Evolutionary conservation across 2,888 invertebrate species (phyloP).

Genomic region (Pristionchus entomophagus): DNA sequence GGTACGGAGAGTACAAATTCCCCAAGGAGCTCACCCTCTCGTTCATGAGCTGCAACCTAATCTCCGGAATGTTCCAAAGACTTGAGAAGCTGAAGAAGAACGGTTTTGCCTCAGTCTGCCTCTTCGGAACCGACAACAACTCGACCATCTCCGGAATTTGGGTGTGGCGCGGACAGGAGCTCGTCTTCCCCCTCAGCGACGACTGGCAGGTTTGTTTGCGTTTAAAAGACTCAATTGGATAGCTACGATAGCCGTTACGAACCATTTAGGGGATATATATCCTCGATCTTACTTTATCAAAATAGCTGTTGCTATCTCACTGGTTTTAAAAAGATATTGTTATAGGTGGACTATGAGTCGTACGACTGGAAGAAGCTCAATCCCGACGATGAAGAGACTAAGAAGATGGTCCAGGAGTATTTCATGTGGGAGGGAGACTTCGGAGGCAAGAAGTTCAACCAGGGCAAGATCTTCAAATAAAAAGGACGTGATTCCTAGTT

Average conservation of each 20-base stretch:
- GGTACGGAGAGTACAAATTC: slow-evolving; percentile 97
- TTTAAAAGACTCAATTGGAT: too few species aligned
- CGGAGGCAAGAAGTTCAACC: slow-evolving; percentile 92
- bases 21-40: slow-evolving; percentile 90
- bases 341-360: slow-evolving; percentile 90
- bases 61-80: slow-evolving; percentile 97
- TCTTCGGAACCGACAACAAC: slow-evolving; percentile 93
- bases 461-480: slow-evolving; percentile 97
- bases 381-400: slow-evolving; percentile 84
- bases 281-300: too few species aligned
- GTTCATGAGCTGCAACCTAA: slow-evolving; percentile 98
- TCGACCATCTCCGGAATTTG: slow-evolving; percentile 95
- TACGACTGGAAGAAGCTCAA: slow-evolving; percentile 96
- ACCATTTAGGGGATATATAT: too few species aligned
- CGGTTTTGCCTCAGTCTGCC: slow-evolving; percentile 92
- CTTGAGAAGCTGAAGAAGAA: slow-evolving; percentile 98
- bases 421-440: slow-evolving; percentile 83
- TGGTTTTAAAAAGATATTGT: too few species aligned
- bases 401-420: slow-evolving; percentile 75
- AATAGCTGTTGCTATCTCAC: too few species aligned
- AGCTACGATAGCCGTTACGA: too few species aligned
- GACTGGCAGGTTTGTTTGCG: slow-evolving; percentile 72
- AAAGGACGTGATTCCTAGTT: background rate
- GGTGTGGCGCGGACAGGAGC: slow-evolving; percentile 96
- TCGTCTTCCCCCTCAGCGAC: slow-evolving; percentile 85